Percentiles rank a stretch among this genome's conserved stretches.
Conservation (phyloP, 2,888 invertebrate genomes). For the Hydroisotoma schaefferi region DNA sequence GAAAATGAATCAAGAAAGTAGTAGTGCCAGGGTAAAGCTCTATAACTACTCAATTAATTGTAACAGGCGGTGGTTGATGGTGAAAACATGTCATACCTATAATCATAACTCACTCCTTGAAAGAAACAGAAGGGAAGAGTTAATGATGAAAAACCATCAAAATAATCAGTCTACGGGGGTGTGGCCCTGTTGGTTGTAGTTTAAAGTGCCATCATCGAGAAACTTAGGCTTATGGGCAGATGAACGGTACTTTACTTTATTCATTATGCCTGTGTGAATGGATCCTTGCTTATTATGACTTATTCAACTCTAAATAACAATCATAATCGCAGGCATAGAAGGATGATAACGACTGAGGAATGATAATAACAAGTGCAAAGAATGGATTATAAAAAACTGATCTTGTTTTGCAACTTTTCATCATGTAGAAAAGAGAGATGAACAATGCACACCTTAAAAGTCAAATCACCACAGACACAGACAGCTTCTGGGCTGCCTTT, state of each 20-base stretch:
- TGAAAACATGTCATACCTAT: no score
- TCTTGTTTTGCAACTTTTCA: constrained; percentile 2
- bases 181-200: background rate
- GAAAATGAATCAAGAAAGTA: no score
- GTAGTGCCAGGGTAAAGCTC: no score
- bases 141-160: constrained; percentile 5
- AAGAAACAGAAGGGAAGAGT: constrained; percentile 12
- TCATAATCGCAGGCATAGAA: no score
- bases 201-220: constrained; percentile 1
- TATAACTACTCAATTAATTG: no score
- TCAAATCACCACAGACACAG: no score
- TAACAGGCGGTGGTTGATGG: no score
- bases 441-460: no score
- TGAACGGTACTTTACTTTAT: background rate
- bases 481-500: no score
- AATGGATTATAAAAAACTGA: background rate
- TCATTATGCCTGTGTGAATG: background rate
- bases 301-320: constrained; percentile 1
- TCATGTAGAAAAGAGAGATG: no score
- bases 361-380: background rate
- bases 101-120: constrained; percentile 1
- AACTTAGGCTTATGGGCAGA: no score
- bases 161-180: background rate
- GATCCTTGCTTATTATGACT: constrained; percentile 1
- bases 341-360: no score